Percentiles rank a stretch among this genome's conserved stretches.
Conservation (phyloP, 2,113 vertebrate species). For the Aptenodytes forsteri region DNA sequence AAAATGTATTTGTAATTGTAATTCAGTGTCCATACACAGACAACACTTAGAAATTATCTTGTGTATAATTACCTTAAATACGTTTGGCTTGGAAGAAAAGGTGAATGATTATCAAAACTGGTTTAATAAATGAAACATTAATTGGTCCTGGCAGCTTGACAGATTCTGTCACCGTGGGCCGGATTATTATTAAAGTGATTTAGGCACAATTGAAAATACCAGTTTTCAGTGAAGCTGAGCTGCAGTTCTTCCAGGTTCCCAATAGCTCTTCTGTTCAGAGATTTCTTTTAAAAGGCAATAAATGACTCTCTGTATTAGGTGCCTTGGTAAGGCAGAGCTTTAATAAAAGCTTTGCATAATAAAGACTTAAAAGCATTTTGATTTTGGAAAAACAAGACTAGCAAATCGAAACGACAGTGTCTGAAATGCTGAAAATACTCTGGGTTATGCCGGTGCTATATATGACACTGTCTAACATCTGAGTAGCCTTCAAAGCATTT, state of each 20-base stretch:
- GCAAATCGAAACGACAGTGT: not conserved
- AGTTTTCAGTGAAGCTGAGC: not conserved
- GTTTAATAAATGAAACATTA: slow-evolving; percentile 6
- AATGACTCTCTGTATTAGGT: not conserved
- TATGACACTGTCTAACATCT: not conserved
- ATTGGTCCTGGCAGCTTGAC: not conserved
- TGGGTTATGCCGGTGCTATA: not conserved
- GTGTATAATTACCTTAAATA: not conserved
- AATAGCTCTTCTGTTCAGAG: not conserved
- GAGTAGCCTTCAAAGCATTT: slow-evolving; percentile 40
- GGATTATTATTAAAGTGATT: not conserved
- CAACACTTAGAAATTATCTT: not conserved
- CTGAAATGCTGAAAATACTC: not conserved
- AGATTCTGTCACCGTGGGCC: not conserved
- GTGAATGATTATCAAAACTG: not conserved
- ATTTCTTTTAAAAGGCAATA: not conserved
- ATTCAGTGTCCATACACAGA: not conserved
- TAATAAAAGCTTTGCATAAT: not conserved
- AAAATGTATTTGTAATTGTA: not conserved
- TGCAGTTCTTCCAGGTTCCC: not conserved
- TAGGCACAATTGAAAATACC: not conserved
- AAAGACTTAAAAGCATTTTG: not conserved
- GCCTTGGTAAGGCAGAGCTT: not conserved
- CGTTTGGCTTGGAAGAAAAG: not conserved
- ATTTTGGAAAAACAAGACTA: not conserved